These are phyloP conservation scores for Urocitellus parryii DNA, from an alignment of 2,113 vertebrate genomes.

Conservation along the genomic window DNA sequence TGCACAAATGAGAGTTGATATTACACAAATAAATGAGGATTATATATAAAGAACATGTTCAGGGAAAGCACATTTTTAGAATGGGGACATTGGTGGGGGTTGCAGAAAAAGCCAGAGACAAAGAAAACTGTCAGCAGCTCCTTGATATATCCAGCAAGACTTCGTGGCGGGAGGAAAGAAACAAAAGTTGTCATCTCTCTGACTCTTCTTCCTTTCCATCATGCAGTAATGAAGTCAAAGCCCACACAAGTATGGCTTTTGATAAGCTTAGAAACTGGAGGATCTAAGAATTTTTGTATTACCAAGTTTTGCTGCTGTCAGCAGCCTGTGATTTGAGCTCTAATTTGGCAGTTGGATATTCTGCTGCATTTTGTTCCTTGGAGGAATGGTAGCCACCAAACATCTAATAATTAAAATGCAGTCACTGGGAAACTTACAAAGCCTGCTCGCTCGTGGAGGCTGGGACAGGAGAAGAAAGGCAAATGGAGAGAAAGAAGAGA, in stretches of 20 bases:
- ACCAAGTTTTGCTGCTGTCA: slow-evolving; percentile 27
- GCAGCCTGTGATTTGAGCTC: slow-evolving; percentile 34
- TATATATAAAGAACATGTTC: not conserved
- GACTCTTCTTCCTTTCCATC: not conserved
- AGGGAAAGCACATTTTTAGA: not conserved
- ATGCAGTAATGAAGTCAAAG: slow-evolving; percentile 23
- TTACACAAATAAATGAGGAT: slow-evolving; percentile 31
- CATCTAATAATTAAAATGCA: slow-evolving; percentile 61
- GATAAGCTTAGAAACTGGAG: not conserved
- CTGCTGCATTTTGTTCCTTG: slow-evolving; percentile 5
- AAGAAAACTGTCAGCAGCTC: not conserved
- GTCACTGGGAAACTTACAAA: not conserved
- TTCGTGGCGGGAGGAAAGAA: not conserved
- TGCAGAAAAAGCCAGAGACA: not conserved
- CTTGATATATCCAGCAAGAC: not conserved
- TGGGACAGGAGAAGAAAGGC: not conserved
- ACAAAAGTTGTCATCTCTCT: not conserved
- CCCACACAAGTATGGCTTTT: slow-evolving; percentile 4
- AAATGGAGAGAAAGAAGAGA: not conserved
- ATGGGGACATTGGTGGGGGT: not conserved
- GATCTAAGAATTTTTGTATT: slow-evolving; percentile 28
- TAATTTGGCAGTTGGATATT: not conserved
- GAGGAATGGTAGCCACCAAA: slow-evolving; percentile 49
- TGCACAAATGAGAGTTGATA: not conserved
- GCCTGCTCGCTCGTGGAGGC: not conserved